phyloP scores from a whole-genome alignment of 2,113 vertebrate species.

The Peromyscus californicus region DNA sequence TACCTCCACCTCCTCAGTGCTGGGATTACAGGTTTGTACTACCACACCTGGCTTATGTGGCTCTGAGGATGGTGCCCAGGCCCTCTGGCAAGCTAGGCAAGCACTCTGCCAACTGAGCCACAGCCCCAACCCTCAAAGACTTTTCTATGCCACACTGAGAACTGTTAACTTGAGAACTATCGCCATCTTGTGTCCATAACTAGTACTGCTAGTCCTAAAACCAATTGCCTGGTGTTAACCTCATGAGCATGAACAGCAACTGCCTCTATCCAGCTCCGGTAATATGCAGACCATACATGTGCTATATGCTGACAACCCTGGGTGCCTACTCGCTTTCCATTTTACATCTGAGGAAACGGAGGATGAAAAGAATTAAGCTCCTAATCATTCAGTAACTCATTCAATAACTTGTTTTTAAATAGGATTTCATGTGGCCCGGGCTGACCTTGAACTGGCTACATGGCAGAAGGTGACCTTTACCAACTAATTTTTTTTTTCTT shows the following conservation, averaged over 20 bases:
- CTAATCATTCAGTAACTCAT: not conserved
- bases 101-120: not conserved
- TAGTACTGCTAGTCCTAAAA: constrained; percentile 19
- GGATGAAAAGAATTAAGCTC: not conserved
- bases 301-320: not conserved
- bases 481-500: not conserved
- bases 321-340: rapidly evolving
- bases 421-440: not conserved
- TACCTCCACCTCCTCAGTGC: not conserved
- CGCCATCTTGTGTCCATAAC: not conserved
- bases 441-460: not conserved
- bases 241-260: rapidly evolving
- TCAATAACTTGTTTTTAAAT: not conserved
- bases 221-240: rapidly evolving
- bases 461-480: not conserved
- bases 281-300: not conserved
- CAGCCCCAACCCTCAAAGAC: not conserved
- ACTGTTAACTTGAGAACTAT: not conserved
- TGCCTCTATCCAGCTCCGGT: rapidly evolving
- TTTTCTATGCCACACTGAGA: not conserved
- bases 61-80: not conserved
- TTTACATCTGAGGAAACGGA: not conserved
- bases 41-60: not conserved
- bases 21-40: not conserved
- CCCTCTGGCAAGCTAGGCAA: not conserved